phyloP scores from a whole-genome alignment of 2,113 vertebrate species.

The Etheostoma spectabile region DNA sequence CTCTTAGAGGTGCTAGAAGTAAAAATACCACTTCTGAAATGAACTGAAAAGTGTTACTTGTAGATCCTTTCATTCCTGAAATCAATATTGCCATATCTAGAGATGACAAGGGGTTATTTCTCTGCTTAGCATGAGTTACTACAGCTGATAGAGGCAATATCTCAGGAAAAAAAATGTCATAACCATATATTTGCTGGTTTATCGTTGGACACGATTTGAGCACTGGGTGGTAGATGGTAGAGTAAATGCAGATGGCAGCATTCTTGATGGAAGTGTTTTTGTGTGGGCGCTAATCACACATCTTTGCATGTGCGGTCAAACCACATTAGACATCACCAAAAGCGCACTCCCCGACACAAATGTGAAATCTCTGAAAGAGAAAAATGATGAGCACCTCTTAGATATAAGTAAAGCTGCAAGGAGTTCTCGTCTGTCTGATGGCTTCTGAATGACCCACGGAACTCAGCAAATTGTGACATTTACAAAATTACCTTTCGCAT shows the following conservation, averaged over 20 bases:
- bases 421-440: constrained; percentile 9
- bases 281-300: constrained; percentile 44
- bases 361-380: constrained; percentile 11
- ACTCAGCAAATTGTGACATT: neutral
- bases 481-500: neutral
- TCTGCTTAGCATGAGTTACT: constrained; percentile 37
- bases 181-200: constrained; percentile 13
- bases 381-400: constrained; percentile 15
- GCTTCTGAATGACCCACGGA: constrained; percentile 9
- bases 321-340: constrained; percentile 11
- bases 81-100: constrained; percentile 40
- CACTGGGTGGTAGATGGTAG: neutral
- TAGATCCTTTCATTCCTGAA: constrained; percentile 33
- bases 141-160: neutral
- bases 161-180: neutral
- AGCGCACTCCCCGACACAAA: constrained; percentile 13
- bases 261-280: constrained; percentile 48
- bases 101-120: constrained; percentile 18
- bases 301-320: constrained; percentile 16
- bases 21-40: constrained; percentile 12
- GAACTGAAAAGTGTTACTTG: constrained; percentile 19
- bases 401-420: neutral
- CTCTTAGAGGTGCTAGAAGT: constrained; percentile 5
- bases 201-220: neutral
- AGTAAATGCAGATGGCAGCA: constrained; percentile 30